A percentile compares a stretch with the other conserved stretches of the same genome.
phyloP scores from a whole-genome alignment of 2,888 invertebrate species.

The Ophion obscuratus region DNA sequence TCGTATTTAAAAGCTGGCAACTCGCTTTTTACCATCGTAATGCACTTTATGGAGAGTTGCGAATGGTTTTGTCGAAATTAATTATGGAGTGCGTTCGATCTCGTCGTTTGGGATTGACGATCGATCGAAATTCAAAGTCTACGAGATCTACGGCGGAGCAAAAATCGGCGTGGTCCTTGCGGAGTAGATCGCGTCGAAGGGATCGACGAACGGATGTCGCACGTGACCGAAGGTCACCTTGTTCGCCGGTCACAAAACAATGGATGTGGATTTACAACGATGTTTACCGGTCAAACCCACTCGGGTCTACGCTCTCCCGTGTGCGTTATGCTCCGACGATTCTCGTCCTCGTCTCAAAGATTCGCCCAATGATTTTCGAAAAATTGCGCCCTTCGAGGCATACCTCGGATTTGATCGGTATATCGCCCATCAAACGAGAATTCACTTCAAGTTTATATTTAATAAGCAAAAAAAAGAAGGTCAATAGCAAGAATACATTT shows the following conservation, averaged over 20 bases:
- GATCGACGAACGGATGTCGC: constrained; percentile 9
- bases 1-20: no score
- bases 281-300: constrained; percentile 40
- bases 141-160: neutral
- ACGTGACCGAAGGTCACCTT: constrained; percentile 54
- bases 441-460: neutral
- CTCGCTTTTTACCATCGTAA: no score
- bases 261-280: constrained; percentile 45
- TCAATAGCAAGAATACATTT: neutral
- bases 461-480: neutral
- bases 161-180: neutral
- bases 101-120: neutral
- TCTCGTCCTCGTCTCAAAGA: neutral
- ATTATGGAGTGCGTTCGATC: no score
- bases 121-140: neutral
- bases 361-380: neutral
- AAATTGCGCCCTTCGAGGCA: neutral
- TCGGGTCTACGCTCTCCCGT: constrained; percentile 1
- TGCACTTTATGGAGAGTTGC: no score
- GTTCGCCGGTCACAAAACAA: constrained; percentile 36
- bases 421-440: neutral
- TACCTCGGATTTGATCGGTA: constrained; percentile 27
- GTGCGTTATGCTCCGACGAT: constrained; percentile 21
- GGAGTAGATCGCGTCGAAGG: neutral
- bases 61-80: no score